A percentile compares a stretch with the other conserved stretches of the same genome.
Evolutionary conservation across 1,140 invertebrate species (phyloP).

Genomic region (Copidosoma floridanum): DNA sequence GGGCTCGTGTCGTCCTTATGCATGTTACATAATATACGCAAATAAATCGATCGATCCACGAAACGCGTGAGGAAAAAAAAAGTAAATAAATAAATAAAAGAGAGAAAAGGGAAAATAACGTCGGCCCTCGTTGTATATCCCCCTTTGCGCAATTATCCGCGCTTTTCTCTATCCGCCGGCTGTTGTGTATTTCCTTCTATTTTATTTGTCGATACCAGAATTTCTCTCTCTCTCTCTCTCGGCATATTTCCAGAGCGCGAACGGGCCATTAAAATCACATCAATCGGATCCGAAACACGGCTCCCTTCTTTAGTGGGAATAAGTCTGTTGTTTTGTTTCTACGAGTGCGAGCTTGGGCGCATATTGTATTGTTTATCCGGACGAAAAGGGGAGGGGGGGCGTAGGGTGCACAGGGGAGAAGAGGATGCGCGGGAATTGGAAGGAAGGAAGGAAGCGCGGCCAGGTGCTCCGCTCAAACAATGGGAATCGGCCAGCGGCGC

Average conservation of each 20-base stretch:
- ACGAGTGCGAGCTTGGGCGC: no score
- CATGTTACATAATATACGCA: no score
- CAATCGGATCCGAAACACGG: slow-evolving; percentile 32
- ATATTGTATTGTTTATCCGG: neutral
- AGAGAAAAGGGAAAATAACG: neutral
- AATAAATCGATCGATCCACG: no score
- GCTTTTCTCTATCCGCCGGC: no score
- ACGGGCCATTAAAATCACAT: slow-evolving; percentile 40
- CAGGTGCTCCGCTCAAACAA: slow-evolving; percentile 29
- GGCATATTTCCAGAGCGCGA: slow-evolving; percentile 7
- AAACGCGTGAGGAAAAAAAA: neutral
- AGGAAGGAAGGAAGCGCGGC: neutral
- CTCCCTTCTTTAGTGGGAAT: no score
- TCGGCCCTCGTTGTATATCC: no score
- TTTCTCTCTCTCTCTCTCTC: neutral
- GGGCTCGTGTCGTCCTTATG: no score
- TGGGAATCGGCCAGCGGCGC: slow-evolving; percentile 19
- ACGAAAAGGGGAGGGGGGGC: neutral
- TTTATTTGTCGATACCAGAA: neutral
- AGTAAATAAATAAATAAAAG: no score
- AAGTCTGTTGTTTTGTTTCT: no score
- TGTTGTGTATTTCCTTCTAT: no score
- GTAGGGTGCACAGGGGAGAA: no score
- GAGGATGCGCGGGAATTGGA: neutral
- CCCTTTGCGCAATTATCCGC: no score